phyloP scores from a whole-genome alignment of 2,888 invertebrate genomes.

The Mongoloraphidia duomilia region DNA sequence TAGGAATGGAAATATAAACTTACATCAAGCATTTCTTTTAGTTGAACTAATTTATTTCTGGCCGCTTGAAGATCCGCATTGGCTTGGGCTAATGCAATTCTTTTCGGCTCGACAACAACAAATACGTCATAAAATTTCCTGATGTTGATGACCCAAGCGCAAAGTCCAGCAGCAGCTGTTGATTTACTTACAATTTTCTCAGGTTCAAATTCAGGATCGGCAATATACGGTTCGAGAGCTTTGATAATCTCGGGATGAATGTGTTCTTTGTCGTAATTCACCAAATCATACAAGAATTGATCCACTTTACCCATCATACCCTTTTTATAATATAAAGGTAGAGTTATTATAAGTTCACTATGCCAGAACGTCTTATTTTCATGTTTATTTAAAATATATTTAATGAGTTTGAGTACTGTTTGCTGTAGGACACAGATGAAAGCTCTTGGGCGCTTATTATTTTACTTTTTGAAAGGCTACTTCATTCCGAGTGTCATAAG shows the following conservation, averaged over 20 bases:
- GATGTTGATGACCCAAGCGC: slow-evolving; percentile 91
- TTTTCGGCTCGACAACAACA: slow-evolving; percentile 83
- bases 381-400: neutral
- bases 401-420: neutral
- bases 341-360: no score
- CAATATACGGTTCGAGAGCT: slow-evolving; percentile 49
- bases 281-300: slow-evolving; percentile 65
- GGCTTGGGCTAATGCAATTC: slow-evolving; percentile 70
- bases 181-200: slow-evolving; percentile 77
- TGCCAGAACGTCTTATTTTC: neutral
- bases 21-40: slow-evolving; percentile 57
- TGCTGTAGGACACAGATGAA: no score
- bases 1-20: slow-evolving; percentile 8
- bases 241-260: slow-evolving; percentile 79
- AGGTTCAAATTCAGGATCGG: slow-evolving; percentile 66
- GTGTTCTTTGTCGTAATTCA: slow-evolving; percentile 86
- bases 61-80: slow-evolving; percentile 74
- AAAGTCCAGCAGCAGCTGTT: slow-evolving; percentile 80
- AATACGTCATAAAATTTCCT: slow-evolving; percentile 79
- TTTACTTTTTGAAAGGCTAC: no score
- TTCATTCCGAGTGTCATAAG: no score
- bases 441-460: no score
- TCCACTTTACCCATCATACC: slow-evolving; percentile 82
- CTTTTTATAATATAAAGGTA: slow-evolving; percentile 22
- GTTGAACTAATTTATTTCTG: slow-evolving; percentile 57